Conservation (phyloP, 2,113 vertebrate genomes). For the Lamprotornis superbus region DNA sequence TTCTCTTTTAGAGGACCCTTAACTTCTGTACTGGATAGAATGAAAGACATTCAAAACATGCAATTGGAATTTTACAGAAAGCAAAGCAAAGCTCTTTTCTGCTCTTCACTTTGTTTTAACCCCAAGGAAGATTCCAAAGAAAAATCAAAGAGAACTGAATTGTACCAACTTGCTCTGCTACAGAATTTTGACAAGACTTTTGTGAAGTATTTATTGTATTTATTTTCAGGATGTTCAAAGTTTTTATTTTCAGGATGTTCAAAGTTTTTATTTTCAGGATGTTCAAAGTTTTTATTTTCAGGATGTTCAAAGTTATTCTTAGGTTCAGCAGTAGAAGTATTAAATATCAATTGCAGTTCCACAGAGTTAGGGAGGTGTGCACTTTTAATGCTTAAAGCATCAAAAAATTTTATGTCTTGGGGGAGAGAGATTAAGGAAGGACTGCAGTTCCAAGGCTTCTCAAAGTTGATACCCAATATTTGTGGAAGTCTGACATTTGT, state of each 20-base stretch:
- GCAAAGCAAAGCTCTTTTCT: background rate
- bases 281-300: no score
- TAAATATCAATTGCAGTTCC: background rate
- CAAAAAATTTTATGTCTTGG: background rate
- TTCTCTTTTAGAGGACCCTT: background rate
- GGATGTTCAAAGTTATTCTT: background rate
- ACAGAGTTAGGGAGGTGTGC: background rate
- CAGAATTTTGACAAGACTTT: background rate
- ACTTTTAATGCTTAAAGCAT: background rate
- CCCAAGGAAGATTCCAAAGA: background rate
- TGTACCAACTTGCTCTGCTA: background rate
- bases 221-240: background rate
- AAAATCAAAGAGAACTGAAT: background rate
- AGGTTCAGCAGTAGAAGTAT: background rate
- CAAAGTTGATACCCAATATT: background rate
- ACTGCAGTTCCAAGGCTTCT: background rate
- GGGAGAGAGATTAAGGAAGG: background rate
- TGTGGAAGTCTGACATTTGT: background rate
- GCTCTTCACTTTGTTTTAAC: background rate
- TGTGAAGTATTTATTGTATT: background rate
- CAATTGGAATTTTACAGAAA: background rate
- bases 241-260: background rate
- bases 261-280: background rate
- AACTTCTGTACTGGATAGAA: background rate
- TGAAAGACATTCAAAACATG: background rate